These are phyloP conservation scores for Drosophila atripex DNA, from an alignment of 2,888 invertebrate species.

Conservation along the genomic window DNA sequence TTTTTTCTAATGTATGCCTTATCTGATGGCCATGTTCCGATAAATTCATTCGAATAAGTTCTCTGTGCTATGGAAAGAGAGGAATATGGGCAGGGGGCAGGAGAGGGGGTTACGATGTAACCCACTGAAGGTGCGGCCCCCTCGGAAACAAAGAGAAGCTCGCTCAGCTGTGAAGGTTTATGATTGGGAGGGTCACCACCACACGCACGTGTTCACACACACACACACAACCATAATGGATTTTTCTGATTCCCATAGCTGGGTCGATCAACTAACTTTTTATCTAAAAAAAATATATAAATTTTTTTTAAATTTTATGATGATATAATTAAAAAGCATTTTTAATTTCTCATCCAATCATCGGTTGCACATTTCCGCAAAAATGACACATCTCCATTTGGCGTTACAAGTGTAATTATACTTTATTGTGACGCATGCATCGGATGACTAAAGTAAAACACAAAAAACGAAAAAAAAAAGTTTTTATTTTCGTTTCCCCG, in stretches of 20 bases:
- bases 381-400: slow-evolving; percentile 35
- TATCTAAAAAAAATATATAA: background rate
- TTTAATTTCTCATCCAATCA: background rate
- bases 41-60: background rate
- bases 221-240: slow-evolving; percentile 30
- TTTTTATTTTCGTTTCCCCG: slow-evolving; percentile 18
- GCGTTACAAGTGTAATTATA: slow-evolving; percentile 23
- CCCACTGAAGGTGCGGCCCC: slow-evolving; percentile 44
- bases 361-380: slow-evolving; percentile 20
- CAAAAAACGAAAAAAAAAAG: background rate
- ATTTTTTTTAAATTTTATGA: background rate
- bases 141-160: slow-evolving; percentile 18
- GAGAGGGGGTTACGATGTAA: slow-evolving; percentile 27
- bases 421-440: slow-evolving; percentile 21
- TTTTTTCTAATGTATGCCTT: background rate
- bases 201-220: slow-evolving; percentile 12
- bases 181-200: slow-evolving; percentile 42
- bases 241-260: slow-evolving; percentile 46
- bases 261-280: slow-evolving; percentile 61
- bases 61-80: background rate
- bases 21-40: slow-evolving; percentile 5
- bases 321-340: too few relatives aligned
- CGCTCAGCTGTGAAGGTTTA: slow-evolving; percentile 45
- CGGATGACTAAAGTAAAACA: slow-evolving; percentile 34
- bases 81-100: background rate